These are phyloP conservation scores for Poeciliopsis occidentalis DNA, from an alignment of 2,113 vertebrate genomes.

Conservation along the genomic window DNA sequence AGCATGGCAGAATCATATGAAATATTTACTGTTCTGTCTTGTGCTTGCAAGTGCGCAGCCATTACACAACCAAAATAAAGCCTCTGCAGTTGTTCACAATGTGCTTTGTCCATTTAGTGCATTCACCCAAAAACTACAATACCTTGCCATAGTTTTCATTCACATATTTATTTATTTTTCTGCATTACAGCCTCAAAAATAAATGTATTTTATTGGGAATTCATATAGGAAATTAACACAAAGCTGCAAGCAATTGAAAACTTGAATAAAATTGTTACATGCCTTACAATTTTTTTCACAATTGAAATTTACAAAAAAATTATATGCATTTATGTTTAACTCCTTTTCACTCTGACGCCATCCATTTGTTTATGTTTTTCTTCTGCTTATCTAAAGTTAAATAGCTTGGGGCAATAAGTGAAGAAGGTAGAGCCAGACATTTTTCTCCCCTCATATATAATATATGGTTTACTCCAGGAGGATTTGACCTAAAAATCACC, in stretches of 20 bases:
- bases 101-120: not conserved
- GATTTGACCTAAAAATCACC: not conserved
- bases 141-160: no score
- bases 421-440: not conserved
- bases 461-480: not conserved
- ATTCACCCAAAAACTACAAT: no score
- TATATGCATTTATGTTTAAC: not conserved
- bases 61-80: conserved; percentile 17
- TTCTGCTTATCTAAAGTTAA: not conserved
- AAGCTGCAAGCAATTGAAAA: not conserved
- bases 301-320: not conserved
- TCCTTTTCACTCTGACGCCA: not conserved
- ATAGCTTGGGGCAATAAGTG: no score
- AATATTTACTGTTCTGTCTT: conserved; percentile 30
- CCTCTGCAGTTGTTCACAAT: conserved; percentile 5
- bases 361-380: not conserved
- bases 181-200: not conserved
- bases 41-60: conserved; percentile 10
- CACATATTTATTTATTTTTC: no score
- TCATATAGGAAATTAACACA: not conserved
- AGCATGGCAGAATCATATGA: conserved; percentile 17
- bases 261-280: not conserved
- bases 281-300: not conserved
- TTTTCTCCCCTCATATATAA: not conserved
- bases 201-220: not conserved